Base-by-base conservation (phyloP, 2,797 vertebrate genomes). In the Galago senegalensis region DNA sequence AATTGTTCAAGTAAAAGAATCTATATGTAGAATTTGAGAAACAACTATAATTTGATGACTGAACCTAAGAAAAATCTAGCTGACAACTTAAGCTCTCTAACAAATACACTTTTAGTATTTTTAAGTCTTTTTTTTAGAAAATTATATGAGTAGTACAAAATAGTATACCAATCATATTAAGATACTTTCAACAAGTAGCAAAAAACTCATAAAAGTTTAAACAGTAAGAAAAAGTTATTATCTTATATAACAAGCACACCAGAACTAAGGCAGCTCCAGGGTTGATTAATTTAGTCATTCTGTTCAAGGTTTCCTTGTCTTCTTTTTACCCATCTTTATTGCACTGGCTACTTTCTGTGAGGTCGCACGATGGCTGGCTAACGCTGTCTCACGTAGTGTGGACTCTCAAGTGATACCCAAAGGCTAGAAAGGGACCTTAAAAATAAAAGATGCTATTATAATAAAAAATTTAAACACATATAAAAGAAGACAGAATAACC, bases 1-100 rank as follows among this genome's bases (percentile, higher is more conserved):
- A 93, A 76, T 40, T 77, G 37, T 87, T 93, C 31, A 60, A 81
- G 79, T 93, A 67, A 95, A 91, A 91, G 7, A 84, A 63, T 83
- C 56, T 87, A 2, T 53, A 34, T 29, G 6, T 72, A 29, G 18
- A 83, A 56, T 23, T 73, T 92, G 20, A 86, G 82, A 97, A 81
- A 91, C 25, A 91, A 25, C 65, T 88, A 11, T 90, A 90, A 91
- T 85, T 56, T 89, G 73, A 23, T 88, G 29, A 17, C 53, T 40
- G 34, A 34, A 58, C n/a, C 27, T 89, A 84, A 82, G 53, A 70
- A 85, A 69, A 85, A 34, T 69, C 27, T 90, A 29, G 29, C n/a
- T 43, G 23, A 90, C 7, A 90, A 34, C 61, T 29, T 75, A 11
- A 69, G 23, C 58, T 79, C 65, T 79, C 53, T 89, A 73, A 34